Evolutionary conservation across 2,113 vertebrate species (phyloP).

Genomic region (Tragelaphus scriptus): DNA sequence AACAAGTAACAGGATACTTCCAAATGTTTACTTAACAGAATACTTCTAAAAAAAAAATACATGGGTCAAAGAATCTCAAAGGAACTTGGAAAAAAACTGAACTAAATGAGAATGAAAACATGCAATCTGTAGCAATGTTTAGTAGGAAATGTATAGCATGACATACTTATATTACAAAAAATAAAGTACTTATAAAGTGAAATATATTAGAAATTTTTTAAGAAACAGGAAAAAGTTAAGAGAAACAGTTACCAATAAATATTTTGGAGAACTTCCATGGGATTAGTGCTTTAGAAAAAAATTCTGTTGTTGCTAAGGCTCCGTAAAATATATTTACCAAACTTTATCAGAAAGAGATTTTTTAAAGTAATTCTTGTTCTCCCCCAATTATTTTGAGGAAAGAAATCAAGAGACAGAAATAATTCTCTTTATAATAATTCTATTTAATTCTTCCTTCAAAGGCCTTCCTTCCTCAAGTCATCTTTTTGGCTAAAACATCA

Average conservation of each 20-base stretch:
- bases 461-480: not conserved
- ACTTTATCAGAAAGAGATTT: not conserved
- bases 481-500: conserved; percentile 14
- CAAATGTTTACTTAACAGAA: not conserved
- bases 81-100: not conserved
- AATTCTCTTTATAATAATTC: not conserved
- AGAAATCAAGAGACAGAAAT: conserved; percentile 15
- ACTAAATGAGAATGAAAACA: not conserved
- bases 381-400: not conserved
- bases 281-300: not conserved
- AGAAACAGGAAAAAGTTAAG: not conserved
- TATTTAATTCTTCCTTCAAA: not conserved
- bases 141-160: not conserved
- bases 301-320: not conserved
- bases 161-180: not conserved
- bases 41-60: conserved; percentile 13
- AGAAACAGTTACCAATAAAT: not conserved
- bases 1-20: not conserved
- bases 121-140: not conserved
- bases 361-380: conserved; percentile 4
- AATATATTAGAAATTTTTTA: not conserved
- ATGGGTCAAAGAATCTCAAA: conserved; percentile 18
- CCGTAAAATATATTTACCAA: not conserved
- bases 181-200: not conserved
- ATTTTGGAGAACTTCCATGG: not conserved